A percentile compares a stretch with the other conserved stretches of the same genome.
These are phyloP conservation scores for Anguilla megastoma DNA, from an alignment of 2,797 vertebrate species.

Conservation along the genomic window DNA sequence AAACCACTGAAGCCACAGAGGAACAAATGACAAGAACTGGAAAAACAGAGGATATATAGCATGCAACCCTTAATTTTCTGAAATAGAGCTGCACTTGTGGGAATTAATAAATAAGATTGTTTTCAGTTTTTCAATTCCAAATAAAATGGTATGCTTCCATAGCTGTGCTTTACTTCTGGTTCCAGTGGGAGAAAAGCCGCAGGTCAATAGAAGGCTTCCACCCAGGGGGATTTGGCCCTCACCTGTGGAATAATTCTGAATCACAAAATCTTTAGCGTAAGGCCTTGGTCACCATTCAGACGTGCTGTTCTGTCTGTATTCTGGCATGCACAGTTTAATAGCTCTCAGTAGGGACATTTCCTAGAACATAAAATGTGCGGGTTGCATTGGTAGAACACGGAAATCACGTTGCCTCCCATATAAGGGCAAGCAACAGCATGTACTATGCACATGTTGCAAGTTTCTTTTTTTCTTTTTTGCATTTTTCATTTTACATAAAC, in stretches of 20 bases:
- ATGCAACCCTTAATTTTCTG: background rate
- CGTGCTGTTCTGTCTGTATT: slow-evolving; percentile 1
- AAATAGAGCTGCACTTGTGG: background rate
- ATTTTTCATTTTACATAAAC: background rate
- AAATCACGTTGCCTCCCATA: slow-evolving; percentile 2
- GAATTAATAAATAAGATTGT: slow-evolving; percentile 10
- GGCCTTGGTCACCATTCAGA: background rate
- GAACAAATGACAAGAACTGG: background rate
- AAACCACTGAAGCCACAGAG: background rate
- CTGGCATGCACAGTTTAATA: background rate
- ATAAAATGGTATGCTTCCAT: background rate
- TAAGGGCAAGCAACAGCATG: background rate
- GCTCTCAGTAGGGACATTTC: background rate
- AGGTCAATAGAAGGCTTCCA: background rate
- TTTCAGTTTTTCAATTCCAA: slow-evolving; percentile 16
- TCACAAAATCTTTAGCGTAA: background rate
- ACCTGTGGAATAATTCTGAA: background rate
- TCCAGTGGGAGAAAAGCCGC: background rate
- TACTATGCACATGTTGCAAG: background rate
- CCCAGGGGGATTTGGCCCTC: background rate
- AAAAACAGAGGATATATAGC: background rate
- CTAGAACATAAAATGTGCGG: background rate
- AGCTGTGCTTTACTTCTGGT: background rate
- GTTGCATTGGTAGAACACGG: background rate
- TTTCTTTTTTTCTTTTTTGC: too few relatives aligned